Conservation (phyloP, 2,888 invertebrate genomes). For the Osedax frankpressi region DNA sequence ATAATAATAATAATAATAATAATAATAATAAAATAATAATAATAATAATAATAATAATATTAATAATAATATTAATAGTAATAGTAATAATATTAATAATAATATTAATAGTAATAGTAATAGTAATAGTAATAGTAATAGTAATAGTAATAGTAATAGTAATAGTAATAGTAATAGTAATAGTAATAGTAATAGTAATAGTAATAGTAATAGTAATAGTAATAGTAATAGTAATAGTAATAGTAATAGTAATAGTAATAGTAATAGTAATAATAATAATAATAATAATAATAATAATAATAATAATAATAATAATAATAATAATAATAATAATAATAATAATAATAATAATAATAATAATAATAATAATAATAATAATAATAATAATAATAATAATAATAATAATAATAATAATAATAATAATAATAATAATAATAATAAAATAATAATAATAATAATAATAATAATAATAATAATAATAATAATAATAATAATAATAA, state of each 20-base stretch:
- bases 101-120: neutral
- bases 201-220: neutral
- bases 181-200: neutral
- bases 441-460: neutral
- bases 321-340: neutral
- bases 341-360: neutral
- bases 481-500: neutral
- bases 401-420: neutral
- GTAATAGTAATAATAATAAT: neutral
- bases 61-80: neutral
- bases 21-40: neutral
- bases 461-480: neutral
- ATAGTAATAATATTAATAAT: neutral
- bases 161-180: neutral
- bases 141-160: neutral
- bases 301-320: neutral
- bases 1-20: neutral
- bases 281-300: neutral
- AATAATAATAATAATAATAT: neutral
- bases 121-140: neutral
- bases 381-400: neutral
- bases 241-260: neutral
- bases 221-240: neutral
- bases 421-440: neutral
- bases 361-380: neutral